phyloP scores from a whole-genome alignment of 2,797 vertebrate genomes.

The Fistularia tabacaria region DNA sequence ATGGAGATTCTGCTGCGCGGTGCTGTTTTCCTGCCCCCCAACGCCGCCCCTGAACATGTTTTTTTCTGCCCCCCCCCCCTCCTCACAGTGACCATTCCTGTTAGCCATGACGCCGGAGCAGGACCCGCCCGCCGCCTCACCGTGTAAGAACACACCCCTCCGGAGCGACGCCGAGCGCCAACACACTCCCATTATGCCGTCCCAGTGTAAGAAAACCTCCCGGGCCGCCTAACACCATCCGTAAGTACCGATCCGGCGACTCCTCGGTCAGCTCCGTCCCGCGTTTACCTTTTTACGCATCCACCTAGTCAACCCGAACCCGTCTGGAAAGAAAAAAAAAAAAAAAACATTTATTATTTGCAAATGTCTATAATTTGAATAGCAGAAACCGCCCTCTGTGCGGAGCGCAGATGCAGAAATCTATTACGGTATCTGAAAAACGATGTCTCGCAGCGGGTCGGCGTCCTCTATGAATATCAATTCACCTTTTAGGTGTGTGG shows the following conservation, averaged over 20 bases:
- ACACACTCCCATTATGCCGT: constrained; percentile 49
- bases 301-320: too few relatives aligned
- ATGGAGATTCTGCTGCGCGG: too few relatives aligned
- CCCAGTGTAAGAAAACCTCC: constrained; percentile 44
- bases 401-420: too few relatives aligned
- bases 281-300: too few relatives aligned
- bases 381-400: too few relatives aligned
- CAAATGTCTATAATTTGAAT: too few relatives aligned
- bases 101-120: constrained; percentile 56
- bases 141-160: constrained; percentile 32
- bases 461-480: constrained; percentile 20
- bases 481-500: too few relatives aligned
- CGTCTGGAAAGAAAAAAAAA: too few relatives aligned
- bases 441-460: neutral
- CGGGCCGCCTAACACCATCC: constrained; percentile 49
- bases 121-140: constrained; percentile 31
- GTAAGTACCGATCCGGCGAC: constrained; percentile 44
- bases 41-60: constrained; percentile 20
- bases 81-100: constrained; percentile 50
- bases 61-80: neutral
- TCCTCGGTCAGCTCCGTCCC: too few relatives aligned
- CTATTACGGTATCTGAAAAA: too few relatives aligned
- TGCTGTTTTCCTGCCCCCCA: neutral
- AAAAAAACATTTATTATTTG: too few relatives aligned
- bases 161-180: neutral